Evolutionary conservation across 2,797 vertebrate species (phyloP).

Genomic region (Limnodromus scolopaceus): DNA sequence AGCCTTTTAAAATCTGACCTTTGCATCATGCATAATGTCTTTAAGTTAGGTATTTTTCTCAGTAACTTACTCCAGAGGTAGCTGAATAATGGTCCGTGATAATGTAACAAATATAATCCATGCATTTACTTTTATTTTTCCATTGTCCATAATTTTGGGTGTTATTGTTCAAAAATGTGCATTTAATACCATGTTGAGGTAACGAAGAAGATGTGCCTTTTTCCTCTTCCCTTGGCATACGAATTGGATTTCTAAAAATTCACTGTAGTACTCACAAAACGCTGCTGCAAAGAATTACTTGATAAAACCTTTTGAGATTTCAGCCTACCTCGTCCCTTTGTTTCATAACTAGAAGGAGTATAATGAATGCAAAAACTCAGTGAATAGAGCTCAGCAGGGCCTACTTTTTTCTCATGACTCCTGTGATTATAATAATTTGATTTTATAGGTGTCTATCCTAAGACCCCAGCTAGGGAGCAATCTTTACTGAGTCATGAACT

Average conservation of each 20-base stretch:
- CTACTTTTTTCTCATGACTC: slow-evolving; percentile 68
- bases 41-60: neutral
- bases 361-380: slow-evolving; percentile 72
- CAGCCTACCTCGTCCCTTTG: slow-evolving; percentile 51
- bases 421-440: slow-evolving; percentile 77
- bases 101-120: neutral
- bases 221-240: neutral
- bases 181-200: neutral
- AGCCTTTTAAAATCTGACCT: neutral
- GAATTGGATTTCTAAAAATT: slow-evolving; percentile 41
- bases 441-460: slow-evolving; percentile 77
- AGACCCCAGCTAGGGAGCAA: slow-evolving; percentile 66
- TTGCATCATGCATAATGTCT: neutral
- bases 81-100: neutral
- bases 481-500: slow-evolving; percentile 78
- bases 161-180: neutral
- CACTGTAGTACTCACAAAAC: slow-evolving; percentile 49
- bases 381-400: slow-evolving; percentile 63
- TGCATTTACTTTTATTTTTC: neutral
- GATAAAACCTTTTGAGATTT: slow-evolving; percentile 68
- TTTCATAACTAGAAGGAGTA: slow-evolving; percentile 50
- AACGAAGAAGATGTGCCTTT: neutral
- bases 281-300: slow-evolving; percentile 59
- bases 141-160: neutral
- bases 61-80: neutral